Evolutionary conservation across 1,140 invertebrate genomes (phyloP), one percentile per base, ranked within the genome.

Genomic region (Drosophila insularis): DNA sequence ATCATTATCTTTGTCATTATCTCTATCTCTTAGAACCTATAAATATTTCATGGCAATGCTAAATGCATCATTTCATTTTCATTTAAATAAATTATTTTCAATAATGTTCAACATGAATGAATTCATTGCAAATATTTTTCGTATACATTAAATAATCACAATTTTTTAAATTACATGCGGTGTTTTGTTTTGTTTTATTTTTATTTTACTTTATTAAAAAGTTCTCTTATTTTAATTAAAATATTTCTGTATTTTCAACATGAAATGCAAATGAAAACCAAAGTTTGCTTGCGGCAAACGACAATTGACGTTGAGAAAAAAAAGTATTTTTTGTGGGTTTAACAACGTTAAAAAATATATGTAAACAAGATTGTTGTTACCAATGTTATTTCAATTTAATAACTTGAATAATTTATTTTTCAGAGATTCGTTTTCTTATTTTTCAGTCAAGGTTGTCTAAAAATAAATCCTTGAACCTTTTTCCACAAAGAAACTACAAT

Each of bases 21-120:
- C 69, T 68, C 37, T 19, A 19, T 43, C 23, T 37, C 64, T 27
- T 50, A 21, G 53, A 14, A 43, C 46, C 74, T 81, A 86, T 86
- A 81, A 81, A 86, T 81, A 86, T 66, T 75, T 68, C 68, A 77
- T 53, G 65, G 66, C 39, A 14, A 66, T 37, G 37, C 69, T 50
- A 21, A 50, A 50, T 50, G 17, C 43, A 21, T 50, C 43, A 54
- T 39, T 58, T 59, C 60, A 35, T 39, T 58, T 66, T 66, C 82
- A 68, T 68, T 87, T 81, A 79, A 87, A 87, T 87, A 81, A 81
- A 79, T 76, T 76, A 86, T 81, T 79, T 71, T 65, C 71, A 72
- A 78, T 79, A 73, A 71, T 63, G 63, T 50, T 50, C 10, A 50
- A 50, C 72, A 67, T 80, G 74, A 87, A 81, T 71, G 79, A 71